phyloP scores from a whole-genome alignment of 2,113 vertebrate species.

The Gymnarchus niloticus region DNA sequence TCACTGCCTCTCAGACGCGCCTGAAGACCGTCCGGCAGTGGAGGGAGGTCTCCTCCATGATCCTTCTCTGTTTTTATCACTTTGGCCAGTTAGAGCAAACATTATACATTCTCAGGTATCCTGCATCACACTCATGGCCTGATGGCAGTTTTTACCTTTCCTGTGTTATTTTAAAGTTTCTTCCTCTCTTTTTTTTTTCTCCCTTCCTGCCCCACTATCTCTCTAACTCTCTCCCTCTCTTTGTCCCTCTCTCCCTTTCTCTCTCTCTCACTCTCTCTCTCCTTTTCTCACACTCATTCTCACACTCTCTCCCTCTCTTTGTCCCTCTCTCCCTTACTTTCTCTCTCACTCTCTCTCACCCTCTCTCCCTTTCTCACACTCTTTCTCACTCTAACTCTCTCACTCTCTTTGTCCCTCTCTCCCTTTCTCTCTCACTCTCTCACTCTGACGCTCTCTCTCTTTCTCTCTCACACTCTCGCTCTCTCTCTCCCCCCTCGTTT shows the following conservation, averaged over 20 bases:
- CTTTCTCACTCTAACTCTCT: conserved; percentile 36
- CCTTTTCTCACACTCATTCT: neutral
- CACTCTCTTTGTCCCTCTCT: conserved; percentile 10
- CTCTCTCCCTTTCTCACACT: conserved; percentile 35
- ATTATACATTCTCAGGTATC: no score
- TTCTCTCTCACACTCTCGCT: neutral
- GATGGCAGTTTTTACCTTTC: neutral
- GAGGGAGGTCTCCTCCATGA: neutral
- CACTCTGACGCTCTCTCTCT: neutral
- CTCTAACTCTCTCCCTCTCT: conserved; percentile 3
- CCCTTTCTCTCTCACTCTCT: conserved; percentile 3
- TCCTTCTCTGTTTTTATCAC: neutral
- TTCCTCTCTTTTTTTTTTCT: neutral
- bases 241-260: conserved; percentile 23
- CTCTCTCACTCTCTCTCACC: neutral
- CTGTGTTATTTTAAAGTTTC: conserved; percentile 13
- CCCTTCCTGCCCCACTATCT: no score
- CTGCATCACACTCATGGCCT: neutral
- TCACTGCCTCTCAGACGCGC: neutral
- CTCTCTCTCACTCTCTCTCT: conserved; percentile 44
- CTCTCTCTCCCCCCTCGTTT: conserved; percentile 21
- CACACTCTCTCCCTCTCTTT: conserved; percentile 15
- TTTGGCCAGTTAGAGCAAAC: no score
- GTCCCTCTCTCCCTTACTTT: no score
- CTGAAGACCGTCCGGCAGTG: neutral